Evolutionary conservation across 2,888 invertebrate genomes (phyloP), one percentile per base, ranked within the genome.

Genomic region (Cataglyphis livida): DNA sequence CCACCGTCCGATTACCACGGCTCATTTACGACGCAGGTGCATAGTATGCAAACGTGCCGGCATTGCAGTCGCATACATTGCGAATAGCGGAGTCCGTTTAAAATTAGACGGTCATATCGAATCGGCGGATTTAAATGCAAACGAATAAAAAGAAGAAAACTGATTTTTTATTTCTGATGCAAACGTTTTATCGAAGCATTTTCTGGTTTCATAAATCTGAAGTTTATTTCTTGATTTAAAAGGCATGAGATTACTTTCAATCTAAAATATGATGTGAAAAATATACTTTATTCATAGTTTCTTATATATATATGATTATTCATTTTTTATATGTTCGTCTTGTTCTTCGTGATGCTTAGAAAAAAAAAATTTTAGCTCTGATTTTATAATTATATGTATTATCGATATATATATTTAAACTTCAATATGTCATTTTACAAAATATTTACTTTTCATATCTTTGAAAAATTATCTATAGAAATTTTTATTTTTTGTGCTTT

Each of bases 101-200:
- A 75, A 75, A 48, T 65, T n/a, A 51, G n/a, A 38, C 54, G 12
- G n/a, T 48, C 48, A 6, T 35, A 51, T 65, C 64, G 51, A n/a
- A 65, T 64, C 41, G 51, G 18, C 25, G 76, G 76, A 32, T 76
- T 76, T 38, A 28, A 32, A 38, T 6, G 18, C 41, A 5, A 57
- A 75, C 32, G 62, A 59, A 59, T 18, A 18, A 44, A 10, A 21
- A 18, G 32, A 57, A 25, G 68, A 59, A 68, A 59, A 32, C 78
- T 44, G 57, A 12, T 44, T 7, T 70, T 70, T 68, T 76, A 66
- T 54, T 57, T 15, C 25, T 5, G 10, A 3, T n/a, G 25, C 57
- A 59, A 78, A 41, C 12, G 44, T 78, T 78, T 68, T n/a, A 10
- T 44, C 21, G 38, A 1, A 28, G 15, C 44, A 48, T 35, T 54